These are phyloP conservation scores for Rhingia rostrata DNA, from an alignment of 2,888 invertebrate species.

Conservation along the genomic window DNA sequence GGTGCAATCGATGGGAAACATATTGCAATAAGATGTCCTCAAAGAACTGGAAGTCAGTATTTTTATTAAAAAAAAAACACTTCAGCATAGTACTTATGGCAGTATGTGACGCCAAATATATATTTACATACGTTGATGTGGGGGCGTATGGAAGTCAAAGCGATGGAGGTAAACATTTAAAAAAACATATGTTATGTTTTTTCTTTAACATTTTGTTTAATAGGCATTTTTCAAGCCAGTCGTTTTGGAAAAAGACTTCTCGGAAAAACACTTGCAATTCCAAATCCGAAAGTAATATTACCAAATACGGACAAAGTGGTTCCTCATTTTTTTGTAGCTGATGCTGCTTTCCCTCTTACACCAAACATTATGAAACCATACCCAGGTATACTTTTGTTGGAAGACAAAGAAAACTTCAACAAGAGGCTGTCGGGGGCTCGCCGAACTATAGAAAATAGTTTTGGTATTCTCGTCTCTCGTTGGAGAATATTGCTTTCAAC, in stretches of 20 bases:
- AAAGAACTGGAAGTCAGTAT: constrained; percentile 54
- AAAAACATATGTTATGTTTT: constrained; percentile 1
- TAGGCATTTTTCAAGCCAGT: constrained; percentile 39
- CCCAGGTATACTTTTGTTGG: too few relatives aligned
- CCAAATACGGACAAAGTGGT: too few relatives aligned
- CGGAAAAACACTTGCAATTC: not conserved
- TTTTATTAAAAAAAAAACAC: constrained; percentile 38
- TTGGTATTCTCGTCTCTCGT: too few relatives aligned
- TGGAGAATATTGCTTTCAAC: too few relatives aligned
- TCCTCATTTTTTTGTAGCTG: too few relatives aligned
- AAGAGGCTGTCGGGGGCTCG: too few relatives aligned
- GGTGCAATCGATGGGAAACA: constrained; percentile 44
- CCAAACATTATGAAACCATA: too few relatives aligned
- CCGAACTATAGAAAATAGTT: too few relatives aligned
- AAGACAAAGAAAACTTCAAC: too few relatives aligned
- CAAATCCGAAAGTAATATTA: too few relatives aligned
- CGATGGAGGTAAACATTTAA: constrained; percentile 41
- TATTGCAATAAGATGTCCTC: constrained; percentile 47
- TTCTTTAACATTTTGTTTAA: not conserved
- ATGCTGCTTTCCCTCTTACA: too few relatives aligned
- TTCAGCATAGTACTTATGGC: constrained; percentile 52
- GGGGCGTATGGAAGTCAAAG: constrained; percentile 62
- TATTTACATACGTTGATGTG: constrained; percentile 51
- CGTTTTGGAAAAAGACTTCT: not conserved
- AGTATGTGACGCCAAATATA: constrained; percentile 59